Conservation (phyloP, 2,113 vertebrate genomes). For the Regulus satrapa region DNA sequence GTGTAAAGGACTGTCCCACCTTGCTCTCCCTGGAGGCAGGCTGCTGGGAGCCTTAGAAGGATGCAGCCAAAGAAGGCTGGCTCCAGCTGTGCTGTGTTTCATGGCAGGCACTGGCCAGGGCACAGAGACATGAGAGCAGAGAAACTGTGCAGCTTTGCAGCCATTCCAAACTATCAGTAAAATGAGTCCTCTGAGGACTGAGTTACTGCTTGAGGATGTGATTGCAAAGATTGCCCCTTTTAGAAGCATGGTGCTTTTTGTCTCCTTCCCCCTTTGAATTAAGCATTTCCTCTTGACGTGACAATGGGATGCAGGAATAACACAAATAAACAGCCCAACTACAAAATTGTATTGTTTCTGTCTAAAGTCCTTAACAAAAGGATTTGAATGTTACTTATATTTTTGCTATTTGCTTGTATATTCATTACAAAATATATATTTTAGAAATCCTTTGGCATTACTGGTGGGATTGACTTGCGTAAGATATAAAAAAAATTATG, state of each 20-base stretch:
- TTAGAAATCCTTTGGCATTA: not conserved
- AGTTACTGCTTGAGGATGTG: not conserved
- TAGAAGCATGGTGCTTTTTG: not conserved
- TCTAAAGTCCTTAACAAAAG: not conserved
- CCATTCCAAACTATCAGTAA: not conserved
- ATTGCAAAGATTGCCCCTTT: not conserved
- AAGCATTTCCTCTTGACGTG: not conserved
- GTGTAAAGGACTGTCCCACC: not conserved
- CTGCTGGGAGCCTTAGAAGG: not conserved
- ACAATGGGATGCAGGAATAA: not conserved
- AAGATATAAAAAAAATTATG: not conserved
- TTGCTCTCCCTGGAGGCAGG: not conserved
- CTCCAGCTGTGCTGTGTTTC: rapidly evolving
- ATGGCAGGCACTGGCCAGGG: not conserved
- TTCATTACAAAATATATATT: not conserved
- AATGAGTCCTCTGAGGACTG: not conserved
- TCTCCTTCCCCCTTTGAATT: not conserved
- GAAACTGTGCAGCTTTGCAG: not conserved
- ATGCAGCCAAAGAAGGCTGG: not conserved
- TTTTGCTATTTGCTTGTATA: not conserved
- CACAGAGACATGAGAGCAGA: not conserved
- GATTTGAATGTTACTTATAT: not conserved
- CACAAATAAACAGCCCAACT: not conserved
- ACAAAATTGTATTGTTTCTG: not conserved
- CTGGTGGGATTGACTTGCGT: not conserved